These are phyloP conservation scores for Synanthedon myopaeformis DNA, from an alignment of 2,888 invertebrate genomes.

Conservation along the genomic window DNA sequence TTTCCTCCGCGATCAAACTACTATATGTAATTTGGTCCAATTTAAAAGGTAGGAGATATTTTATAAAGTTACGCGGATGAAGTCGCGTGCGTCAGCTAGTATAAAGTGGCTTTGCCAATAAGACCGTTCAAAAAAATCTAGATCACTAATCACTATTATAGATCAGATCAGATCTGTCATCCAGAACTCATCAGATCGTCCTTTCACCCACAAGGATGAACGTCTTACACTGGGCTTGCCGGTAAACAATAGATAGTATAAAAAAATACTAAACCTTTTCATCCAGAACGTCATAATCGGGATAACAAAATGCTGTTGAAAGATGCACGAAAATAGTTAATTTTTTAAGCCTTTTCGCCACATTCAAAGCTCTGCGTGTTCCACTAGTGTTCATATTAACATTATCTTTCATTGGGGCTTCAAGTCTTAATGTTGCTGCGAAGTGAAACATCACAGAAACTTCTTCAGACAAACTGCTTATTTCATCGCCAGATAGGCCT, in stretches of 20 bases:
- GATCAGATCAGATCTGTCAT: too few species aligned
- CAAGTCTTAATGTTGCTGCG: conserved; percentile 91
- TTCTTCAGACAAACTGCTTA: conserved; percentile 72
- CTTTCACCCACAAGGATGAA: too few species aligned
- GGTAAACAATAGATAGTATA: not conserved
- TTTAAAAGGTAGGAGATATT: too few species aligned
- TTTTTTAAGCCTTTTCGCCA: conserved; percentile 81
- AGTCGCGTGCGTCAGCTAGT: too few species aligned
- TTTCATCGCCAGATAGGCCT: conserved; percentile 73
- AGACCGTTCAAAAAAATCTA: too few species aligned
- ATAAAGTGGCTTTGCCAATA: too few species aligned
- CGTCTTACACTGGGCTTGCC: too few species aligned
- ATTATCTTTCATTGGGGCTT: conserved; percentile 88
- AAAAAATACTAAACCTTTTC: conserved; percentile 35
- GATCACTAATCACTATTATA: too few species aligned
- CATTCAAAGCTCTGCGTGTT: conserved; percentile 79
- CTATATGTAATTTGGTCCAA: too few species aligned
- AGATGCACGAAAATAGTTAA: conserved; percentile 85
- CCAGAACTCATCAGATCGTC: not conserved
- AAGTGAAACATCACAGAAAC: conserved; percentile 89
- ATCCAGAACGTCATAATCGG: conserved; percentile 75
- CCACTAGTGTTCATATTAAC: conserved; percentile 93
- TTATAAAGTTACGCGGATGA: too few species aligned
- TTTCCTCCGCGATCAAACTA: too few species aligned
- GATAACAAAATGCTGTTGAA: conserved; percentile 96